These are phyloP conservation scores for Drosophila auraria DNA, from an alignment of 1,140 invertebrate genomes.

Conservation along the genomic window DNA sequence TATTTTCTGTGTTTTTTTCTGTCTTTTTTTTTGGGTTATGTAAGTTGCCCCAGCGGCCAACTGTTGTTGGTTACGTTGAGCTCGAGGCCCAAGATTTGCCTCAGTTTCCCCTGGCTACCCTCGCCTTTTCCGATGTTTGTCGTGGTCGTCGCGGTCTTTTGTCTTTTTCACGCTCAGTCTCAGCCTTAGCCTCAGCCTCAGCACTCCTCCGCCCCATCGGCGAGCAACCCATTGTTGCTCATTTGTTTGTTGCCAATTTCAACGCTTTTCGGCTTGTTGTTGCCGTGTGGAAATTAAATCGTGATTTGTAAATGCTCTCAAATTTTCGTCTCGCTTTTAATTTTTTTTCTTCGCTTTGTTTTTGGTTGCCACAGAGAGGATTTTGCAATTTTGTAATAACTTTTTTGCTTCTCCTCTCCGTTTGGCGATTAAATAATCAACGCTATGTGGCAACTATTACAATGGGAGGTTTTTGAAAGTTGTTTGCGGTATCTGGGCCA, in stretches of 20 bases:
- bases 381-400: constrained; percentile 81
- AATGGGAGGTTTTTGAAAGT: constrained; percentile 45
- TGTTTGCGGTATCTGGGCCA: constrained; percentile 28
- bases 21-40: constrained; percentile 51
- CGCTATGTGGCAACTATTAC: constrained; percentile 66
- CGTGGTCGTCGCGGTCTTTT: constrained; percentile 66
- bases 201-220: background rate
- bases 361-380: constrained; percentile 38
- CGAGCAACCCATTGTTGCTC: constrained; percentile 40
- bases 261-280: constrained; percentile 67
- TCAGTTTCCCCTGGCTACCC: constrained; percentile 9
- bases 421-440: constrained; percentile 75
- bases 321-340: constrained; percentile 69
- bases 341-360: constrained; percentile 35
- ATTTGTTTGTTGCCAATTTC: constrained; percentile 83
- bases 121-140: constrained; percentile 48
- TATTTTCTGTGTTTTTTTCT: background rate
- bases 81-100: constrained; percentile 51
- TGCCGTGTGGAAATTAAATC: constrained; percentile 76
- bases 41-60: constrained; percentile 67
- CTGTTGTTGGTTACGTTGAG: constrained; percentile 77
- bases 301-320: constrained; percentile 83
- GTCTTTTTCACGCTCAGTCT: constrained; percentile 71
- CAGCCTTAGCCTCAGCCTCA: background rate
- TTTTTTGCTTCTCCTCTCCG: constrained; percentile 45